phyloP scores from a whole-genome alignment of 2,113 vertebrate species.

The Ardeotis arabs region DNA sequence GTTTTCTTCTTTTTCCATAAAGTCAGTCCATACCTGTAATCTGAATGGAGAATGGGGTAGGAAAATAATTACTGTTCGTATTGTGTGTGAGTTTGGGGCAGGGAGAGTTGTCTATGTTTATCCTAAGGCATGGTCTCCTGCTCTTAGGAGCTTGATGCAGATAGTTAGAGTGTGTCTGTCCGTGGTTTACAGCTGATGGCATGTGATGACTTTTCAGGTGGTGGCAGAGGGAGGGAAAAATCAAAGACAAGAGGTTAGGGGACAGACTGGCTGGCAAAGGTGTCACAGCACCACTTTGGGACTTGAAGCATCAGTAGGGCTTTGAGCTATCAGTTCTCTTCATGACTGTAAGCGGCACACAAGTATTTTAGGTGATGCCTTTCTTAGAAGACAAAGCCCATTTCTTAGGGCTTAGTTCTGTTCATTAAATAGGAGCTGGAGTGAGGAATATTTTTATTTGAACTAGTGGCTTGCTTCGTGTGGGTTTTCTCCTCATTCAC shows the following conservation, averaged over 20 bases:
- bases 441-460: background rate
- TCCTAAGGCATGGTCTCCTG: background rate
- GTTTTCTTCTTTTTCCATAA: background rate
- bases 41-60: background rate
- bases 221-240: background rate
- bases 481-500: background rate
- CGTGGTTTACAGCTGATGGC: background rate
- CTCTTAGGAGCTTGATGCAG: rapidly evolving
- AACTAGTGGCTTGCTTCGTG: background rate
- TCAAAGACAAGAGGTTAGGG: background rate
- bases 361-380: background rate
- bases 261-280: background rate
- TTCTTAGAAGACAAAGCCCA: background rate
- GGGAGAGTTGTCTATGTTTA: background rate
- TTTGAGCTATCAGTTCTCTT: background rate
- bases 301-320: background rate
- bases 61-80: background rate
- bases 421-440: background rate
- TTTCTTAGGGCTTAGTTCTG: background rate
- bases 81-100: background rate
- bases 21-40: background rate
- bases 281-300: background rate
- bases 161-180: background rate
- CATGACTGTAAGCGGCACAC: background rate
- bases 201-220: background rate